Evolutionary conservation across 2,797 vertebrate species (phyloP), one percentile per base, ranked within the genome.

Genomic region (Hippopotamyrus pictus): DNA sequence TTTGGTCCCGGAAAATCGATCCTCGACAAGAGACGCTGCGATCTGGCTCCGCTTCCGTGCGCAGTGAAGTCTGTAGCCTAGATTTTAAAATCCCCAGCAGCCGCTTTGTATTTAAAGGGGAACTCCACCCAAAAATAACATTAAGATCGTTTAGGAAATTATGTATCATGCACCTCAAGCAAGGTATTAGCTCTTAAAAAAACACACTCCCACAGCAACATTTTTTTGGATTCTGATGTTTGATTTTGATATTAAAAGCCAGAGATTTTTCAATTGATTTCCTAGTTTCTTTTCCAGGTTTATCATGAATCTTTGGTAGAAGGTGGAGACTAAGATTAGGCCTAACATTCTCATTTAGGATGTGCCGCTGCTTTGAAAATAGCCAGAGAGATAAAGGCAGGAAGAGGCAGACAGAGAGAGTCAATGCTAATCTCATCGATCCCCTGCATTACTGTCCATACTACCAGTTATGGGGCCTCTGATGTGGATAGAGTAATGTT

Each of bases 351-450:
- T 79, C 73, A 3, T 79, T 44, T 79, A 83, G 44, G 53, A 85
- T 33, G 44, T 33, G 50, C 5, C 5, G 22, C 33, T 85, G 25
- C 44, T 59, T 62, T 48, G 22, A 84, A n/a, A 57, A 25, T 86
- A 29, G 48, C n/a, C n/a, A 9, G 3, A 50, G 88, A 29, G 51
- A 6, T 7, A 6, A 48, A 29, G 62, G 83, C 22, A 6, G 83
- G 83, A 29, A 83, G 87, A 69, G 87, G 41, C 1, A 54, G 33
- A 41, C 37, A 41, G 88, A 44, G 53, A 89, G 57, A 62, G 73
- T 84, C 76, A 25, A 59, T 59, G 51, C 19, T 84, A 62, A 89
- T 89, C 53, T 41, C 76, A 83, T 83, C 54, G 53, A 89, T 83
- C 73, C 22, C 57, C 73, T 59, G 51, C n/a, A 17, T 50, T 62